Base-by-base conservation (phyloP, 2,888 invertebrate species). In the Hermodice carunculata region DNA sequence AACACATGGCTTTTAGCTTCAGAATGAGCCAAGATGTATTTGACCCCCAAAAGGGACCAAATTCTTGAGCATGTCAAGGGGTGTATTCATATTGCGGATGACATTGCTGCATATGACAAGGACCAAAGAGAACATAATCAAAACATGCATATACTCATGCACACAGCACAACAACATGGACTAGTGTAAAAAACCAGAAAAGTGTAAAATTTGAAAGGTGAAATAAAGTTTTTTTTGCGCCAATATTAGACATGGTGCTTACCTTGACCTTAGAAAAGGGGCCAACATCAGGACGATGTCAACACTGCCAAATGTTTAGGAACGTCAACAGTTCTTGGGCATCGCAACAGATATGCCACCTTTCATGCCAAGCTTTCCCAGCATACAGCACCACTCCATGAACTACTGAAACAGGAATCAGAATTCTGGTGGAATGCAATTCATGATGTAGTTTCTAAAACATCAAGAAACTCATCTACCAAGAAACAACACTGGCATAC, bases 21-120 rank as follows among this genome's bases (percentile, higher is more conserved):
- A 24, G 11, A 6, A 57, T 66, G 2, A 51, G 51, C 1, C 63
- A 64, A 32, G 71, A 67, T 48, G 52, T 72, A 3, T 73, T 73
- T 53, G 70, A 70, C n/a, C 4, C 28, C 40, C 8, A 29, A 34
- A n/a, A 63, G 71, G 59, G 65, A 66, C 24, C 22, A 53, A 24
- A 61, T 71, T 11, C 46, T 72, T 14, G 66, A 68, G 31, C 29
- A 28, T 8, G 42, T 22, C 17, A 24, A 19, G 14, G 37, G 60
- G 24, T 17, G 17, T 11, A 28, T 60, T 3, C 14, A 37, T n/a
- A 60, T 37, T 28, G 60, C 60, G 8, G 60, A 51, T 51, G 60
- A 60, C 26, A 51, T 60, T 28, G n/a, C 29, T 5, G 34, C 34
- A 11, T 34, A 24, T 28, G 51, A 51, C 4, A 17, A 31, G 8